phyloP scores from a whole-genome alignment of 1,140 invertebrate species.

The Drosophila pachea region DNA sequence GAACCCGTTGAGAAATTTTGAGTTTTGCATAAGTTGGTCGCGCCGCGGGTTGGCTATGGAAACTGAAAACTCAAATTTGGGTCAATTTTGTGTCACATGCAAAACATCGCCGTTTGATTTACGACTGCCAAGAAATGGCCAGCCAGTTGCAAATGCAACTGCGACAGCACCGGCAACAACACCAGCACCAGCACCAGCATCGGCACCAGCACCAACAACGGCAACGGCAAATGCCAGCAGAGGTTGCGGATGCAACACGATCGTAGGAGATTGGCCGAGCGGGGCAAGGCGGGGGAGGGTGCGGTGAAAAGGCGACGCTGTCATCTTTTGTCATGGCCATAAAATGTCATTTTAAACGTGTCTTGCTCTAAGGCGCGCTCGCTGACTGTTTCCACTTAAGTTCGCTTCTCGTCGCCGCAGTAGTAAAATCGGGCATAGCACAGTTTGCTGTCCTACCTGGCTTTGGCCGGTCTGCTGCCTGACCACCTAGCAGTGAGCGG shows the following conservation, averaged over 20 bases:
- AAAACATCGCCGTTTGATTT: slow-evolving; percentile 62
- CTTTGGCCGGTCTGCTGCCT: slow-evolving; percentile 45
- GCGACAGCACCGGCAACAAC: slow-evolving; percentile 17
- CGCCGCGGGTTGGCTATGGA: slow-evolving; percentile 34
- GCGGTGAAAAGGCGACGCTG: slow-evolving; percentile 19
- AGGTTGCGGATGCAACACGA: slow-evolving; percentile 51
- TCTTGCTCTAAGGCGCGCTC: slow-evolving; percentile 40
- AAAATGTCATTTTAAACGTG: slow-evolving; percentile 50
- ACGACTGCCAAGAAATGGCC: slow-evolving; percentile 49
- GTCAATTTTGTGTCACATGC: slow-evolving; percentile 64
- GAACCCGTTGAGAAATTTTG: slow-evolving; percentile 29
- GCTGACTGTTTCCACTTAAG: slow-evolving; percentile 65
- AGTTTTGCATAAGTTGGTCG: slow-evolving; percentile 24
- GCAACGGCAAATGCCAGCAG: slow-evolving; percentile 24
- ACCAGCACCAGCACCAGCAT: slow-evolving; percentile 14
- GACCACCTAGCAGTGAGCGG: slow-evolving; percentile 11
- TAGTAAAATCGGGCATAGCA: slow-evolving; percentile 68
- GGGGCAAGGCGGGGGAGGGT: not conserved
- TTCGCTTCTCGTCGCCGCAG: slow-evolving; percentile 10
- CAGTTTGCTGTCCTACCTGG: slow-evolving; percentile 49
- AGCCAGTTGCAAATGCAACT: slow-evolving; percentile 19
- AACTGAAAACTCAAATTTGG: slow-evolving; percentile 36
- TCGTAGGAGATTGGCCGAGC: not conserved
- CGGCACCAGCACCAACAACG: slow-evolving; percentile 5
- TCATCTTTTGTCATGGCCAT: slow-evolving; percentile 71